Conservation (phyloP, 2,888 invertebrate species). For the Mythimna albipuncta region DNA sequence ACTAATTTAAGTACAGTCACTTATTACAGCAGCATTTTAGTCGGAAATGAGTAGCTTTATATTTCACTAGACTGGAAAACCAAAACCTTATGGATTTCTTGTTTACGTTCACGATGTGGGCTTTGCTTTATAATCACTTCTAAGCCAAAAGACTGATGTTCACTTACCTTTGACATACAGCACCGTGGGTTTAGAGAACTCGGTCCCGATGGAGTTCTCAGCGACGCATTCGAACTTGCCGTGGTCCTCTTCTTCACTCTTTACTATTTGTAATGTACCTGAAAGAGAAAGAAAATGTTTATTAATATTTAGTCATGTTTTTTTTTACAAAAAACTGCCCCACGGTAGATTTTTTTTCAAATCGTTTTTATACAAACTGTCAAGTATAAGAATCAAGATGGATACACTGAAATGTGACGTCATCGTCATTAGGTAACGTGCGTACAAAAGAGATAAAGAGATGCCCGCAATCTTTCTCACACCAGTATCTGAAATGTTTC, state of each 20-base stretch:
- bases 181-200: slow-evolving; percentile 96
- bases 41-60: accelerated
- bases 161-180: slow-evolving; percentile 97
- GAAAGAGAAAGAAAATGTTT: slow-evolving; percentile 68
- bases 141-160: neutral
- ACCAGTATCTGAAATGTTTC: too few relatives aligned
- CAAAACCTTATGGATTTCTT: neutral
- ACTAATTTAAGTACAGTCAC: too few relatives aligned
- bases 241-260: slow-evolving; percentile 97
- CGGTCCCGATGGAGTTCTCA: slow-evolving; percentile 97
- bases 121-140: neutral
- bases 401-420: too few relatives aligned
- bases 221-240: slow-evolving; percentile 99
- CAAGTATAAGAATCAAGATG: too few relatives aligned
- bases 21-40: too few relatives aligned
- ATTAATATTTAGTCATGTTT: neutral
- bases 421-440: too few relatives aligned
- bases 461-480: too few relatives aligned
- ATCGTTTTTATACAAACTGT: too few relatives aligned
- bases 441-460: too few relatives aligned
- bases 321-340: too few relatives aligned
- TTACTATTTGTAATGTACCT: slow-evolving; percentile 97
- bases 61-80: neutral
- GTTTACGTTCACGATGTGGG: neutral
- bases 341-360: too few relatives aligned